Conservation (phyloP, 2,888 invertebrate species). For the Dicycla oo region DNA sequence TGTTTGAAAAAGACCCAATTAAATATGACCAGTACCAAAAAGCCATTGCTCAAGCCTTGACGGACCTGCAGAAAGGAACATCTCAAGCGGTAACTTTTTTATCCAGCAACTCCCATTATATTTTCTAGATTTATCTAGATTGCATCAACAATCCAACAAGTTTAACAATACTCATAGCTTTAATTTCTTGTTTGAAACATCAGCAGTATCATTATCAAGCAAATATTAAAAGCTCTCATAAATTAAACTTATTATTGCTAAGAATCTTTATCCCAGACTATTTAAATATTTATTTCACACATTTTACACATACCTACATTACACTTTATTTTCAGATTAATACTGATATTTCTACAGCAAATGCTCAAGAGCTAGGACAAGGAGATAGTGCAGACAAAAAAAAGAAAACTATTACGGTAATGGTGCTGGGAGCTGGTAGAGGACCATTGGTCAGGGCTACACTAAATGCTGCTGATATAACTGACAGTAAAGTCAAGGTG, state of each 20-base stretch:
- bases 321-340: constrained; percentile 40
- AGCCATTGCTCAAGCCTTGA: constrained; percentile 94
- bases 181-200: constrained; percentile 3
- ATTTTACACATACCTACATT: background rate
- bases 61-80: constrained; percentile 86
- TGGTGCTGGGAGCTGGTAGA: constrained; percentile 98
- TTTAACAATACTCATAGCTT: background rate
- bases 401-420: constrained; percentile 90
- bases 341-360: constrained; percentile 33
- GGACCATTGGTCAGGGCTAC: constrained; percentile 98
- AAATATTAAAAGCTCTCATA: background rate
- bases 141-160: background rate
- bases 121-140: background rate
- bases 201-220: background rate
- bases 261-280: background rate
- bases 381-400: constrained; percentile 72
- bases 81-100: constrained; percentile 54
- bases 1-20: constrained; percentile 99
- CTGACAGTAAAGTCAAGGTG: constrained; percentile 93
- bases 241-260: background rate
- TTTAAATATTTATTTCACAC: background rate
- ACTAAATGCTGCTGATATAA: constrained; percentile 94
- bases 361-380: constrained; percentile 60
- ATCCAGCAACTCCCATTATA: background rate
- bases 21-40: constrained; percentile 97